Evolutionary conservation across 1,140 invertebrate genomes (phyloP), one percentile per base, ranked within the genome.

Genomic region (Dendroctonus valens): DNA sequence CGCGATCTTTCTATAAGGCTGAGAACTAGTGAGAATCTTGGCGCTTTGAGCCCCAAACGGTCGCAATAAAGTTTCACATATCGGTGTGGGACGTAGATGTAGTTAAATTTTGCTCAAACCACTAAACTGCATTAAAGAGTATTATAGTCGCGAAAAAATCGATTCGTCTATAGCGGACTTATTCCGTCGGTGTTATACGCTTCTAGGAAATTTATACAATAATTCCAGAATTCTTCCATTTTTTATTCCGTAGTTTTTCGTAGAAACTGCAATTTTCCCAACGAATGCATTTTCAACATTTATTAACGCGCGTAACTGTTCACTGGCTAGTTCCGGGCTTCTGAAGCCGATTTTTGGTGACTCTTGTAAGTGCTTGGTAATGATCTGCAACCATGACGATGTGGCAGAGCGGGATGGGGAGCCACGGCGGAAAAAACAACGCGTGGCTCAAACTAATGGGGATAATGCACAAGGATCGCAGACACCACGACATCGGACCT

Each of bases 381-480:
- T 78, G 76, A 72, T 49, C 73, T 68, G 71, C 73, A 71, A 74
- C 53, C 72, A 83, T 85, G 82, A 84, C 85, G 79, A 90, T 90
- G 88, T 89, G 88, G 88, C 87, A 89, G 80, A 88, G 87, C 79
- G 78, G 78, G 73, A 88, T 88, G 78, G 88, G 88, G 85, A 87
- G 88, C 75, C 84, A 86, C 81, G 87, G 88, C 74, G 84, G 81
- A 71, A 82, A 82, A 74, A 89, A 89, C 84, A 90, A 90, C 79
- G 88, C 89, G 69, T 91, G 89, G 89, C 88, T 90, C 85, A 90
- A 90, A 76, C 81, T 91, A 58, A 91, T 91, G 89, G 88, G 88
- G 69, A 90, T 91, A 73, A 88, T 91, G 54, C 88, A 90, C 81
- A 89, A 90, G 79, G 86, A 89, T 76, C 78, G 87, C 57, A 79